A percentile compares a stretch with the other conserved stretches of the same genome.
Evolutionary conservation across 2,797 vertebrate species (phyloP).

Genomic region (Poeciliopsis presidionis): DNA sequence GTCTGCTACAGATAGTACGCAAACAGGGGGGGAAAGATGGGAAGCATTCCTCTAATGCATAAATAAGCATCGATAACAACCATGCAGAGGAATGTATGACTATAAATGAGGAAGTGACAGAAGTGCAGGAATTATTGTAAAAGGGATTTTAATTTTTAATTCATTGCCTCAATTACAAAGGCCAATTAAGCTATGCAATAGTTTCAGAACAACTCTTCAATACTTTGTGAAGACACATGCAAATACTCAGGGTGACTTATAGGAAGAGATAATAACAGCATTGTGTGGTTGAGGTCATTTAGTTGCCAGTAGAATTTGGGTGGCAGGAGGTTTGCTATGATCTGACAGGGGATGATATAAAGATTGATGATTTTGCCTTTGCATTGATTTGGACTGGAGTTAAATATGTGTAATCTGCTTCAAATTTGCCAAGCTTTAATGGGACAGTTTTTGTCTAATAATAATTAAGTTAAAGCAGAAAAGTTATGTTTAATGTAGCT

Average conservation of each 20-base stretch:
- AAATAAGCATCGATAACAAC: slow-evolving; percentile 30
- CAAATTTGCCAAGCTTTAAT: neutral
- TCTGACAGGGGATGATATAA: neutral
- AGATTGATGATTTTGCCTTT: neutral
- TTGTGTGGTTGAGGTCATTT: slow-evolving; percentile 9
- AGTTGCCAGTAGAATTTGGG: neutral
- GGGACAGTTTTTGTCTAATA: neutral
- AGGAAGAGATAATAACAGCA: slow-evolving; percentile 29
- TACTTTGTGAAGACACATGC: slow-evolving; percentile 30
- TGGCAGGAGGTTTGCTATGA: neutral
- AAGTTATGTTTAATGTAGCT: neutral
- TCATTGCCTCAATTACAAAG: neutral
- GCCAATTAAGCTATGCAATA: slow-evolving; percentile 4
- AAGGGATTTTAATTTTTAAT: slow-evolving; percentile 1
- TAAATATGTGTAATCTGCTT: neutral
- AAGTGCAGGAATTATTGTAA: slow-evolving; percentile 2
- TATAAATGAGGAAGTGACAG: slow-evolving; percentile 22
- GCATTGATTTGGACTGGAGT: neutral
- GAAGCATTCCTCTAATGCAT: slow-evolving; percentile 60
- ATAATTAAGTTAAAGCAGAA: neutral
- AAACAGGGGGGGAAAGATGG: slow-evolving; percentile 15
- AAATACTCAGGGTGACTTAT: slow-evolving; percentile 2
- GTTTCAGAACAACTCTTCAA: slow-evolving; percentile 6
- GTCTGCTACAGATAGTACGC: slow-evolving; percentile 1
- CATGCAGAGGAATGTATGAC: slow-evolving; percentile 58